These are phyloP conservation scores for Erebia epiphron DNA, from an alignment of 2,888 invertebrate species.

Conservation along the genomic window DNA sequence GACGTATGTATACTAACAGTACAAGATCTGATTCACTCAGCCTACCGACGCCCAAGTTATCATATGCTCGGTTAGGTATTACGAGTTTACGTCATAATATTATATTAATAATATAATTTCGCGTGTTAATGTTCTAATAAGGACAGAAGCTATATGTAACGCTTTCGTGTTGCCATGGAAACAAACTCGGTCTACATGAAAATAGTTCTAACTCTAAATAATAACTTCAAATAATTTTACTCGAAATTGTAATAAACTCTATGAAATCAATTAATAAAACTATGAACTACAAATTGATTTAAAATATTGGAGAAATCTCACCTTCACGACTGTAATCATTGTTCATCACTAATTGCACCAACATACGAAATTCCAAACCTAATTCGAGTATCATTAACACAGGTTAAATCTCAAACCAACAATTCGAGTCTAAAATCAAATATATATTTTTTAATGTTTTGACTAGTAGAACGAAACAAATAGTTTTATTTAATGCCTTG, in stretches of 20 bases:
- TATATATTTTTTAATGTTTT: neutral
- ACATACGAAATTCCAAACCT: conserved; percentile 43
- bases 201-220: too few species aligned
- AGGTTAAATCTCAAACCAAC: neutral
- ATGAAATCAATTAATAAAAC: neutral
- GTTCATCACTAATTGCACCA: conserved; percentile 40
- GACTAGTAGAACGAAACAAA: neutral
- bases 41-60: conserved; percentile 27
- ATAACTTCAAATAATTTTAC: too few species aligned
- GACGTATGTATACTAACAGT: conserved; percentile 36
- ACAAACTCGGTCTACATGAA: neutral
- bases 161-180: neutral
- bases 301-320: conserved; percentile 24
- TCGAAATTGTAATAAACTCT: too few species aligned
- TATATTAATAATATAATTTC: neutral
- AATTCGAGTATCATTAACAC: conserved; percentile 24
- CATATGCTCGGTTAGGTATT: conserved; percentile 26
- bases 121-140: conserved; percentile 9
- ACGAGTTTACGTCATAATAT: conserved; percentile 17
- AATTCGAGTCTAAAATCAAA: neutral
- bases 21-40: conserved; percentile 37
- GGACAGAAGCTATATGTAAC: conserved; percentile 6
- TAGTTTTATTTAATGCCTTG: neutral
- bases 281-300: neutral
- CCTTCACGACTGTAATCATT: conserved; percentile 42